Evolutionary conservation across 2,113 vertebrate genomes (phyloP).

Genomic region (Psammodynastes pulverulentus): DNA sequence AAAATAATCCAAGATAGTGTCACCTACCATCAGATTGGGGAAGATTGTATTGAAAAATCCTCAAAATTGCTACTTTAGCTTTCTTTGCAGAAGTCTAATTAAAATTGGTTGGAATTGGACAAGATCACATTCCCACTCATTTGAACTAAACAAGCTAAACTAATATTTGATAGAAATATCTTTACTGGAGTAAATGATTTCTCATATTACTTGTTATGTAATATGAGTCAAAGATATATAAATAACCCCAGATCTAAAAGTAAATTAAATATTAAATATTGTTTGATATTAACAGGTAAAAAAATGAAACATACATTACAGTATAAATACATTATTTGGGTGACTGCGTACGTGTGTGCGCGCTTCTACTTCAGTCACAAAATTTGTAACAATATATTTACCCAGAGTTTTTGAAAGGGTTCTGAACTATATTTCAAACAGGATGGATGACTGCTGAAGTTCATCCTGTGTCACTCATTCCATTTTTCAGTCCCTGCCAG

Average conservation of each 20-base stretch:
- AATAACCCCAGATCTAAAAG: slow-evolving; percentile 29
- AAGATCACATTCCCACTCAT: background rate
- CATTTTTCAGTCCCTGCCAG: background rate
- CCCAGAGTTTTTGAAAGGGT: background rate
- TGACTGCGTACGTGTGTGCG: background rate
- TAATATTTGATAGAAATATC: background rate
- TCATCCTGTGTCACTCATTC: background rate
- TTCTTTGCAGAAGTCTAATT: background rate
- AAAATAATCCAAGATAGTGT: background rate
- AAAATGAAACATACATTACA: background rate
- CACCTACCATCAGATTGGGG: background rate
- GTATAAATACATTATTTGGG: background rate
- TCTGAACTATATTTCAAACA: background rate
- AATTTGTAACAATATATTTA: background rate
- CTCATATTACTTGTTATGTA: background rate
- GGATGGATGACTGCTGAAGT: background rate
- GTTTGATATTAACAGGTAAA: slow-evolving; percentile 31
- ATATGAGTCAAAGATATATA: background rate
- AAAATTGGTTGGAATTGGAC: background rate
- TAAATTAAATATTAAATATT: slow-evolving; percentile 29
- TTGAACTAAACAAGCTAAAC: background rate
- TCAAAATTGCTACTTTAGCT: background rate
- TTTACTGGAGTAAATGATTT: background rate
- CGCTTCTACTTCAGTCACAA: background rate
- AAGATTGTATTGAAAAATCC: background rate